Evolutionary conservation across 2,888 invertebrate species (phyloP).

Genomic region (Aproaerema taeniolella): DNA sequence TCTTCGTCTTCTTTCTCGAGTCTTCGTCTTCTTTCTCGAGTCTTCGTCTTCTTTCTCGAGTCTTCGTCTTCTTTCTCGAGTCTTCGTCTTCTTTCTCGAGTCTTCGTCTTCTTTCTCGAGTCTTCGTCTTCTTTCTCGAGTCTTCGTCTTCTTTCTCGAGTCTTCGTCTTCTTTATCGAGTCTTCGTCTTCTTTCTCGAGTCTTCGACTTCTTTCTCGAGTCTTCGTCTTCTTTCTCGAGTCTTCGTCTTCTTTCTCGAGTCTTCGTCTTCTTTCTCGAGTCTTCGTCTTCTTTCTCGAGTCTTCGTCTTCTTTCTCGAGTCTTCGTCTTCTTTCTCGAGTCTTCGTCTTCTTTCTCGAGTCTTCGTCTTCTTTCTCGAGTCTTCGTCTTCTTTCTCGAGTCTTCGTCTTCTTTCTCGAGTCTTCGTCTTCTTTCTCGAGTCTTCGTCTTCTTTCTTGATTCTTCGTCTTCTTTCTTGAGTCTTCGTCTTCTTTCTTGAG

Average conservation of each 20-base stretch:
- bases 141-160: not conserved
- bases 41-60: constrained; percentile 1
- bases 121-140: constrained; percentile 4
- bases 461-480: constrained; percentile 10
- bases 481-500: constrained; percentile 5
- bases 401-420: constrained; percentile 9
- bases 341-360: constrained; percentile 6
- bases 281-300: constrained; percentile 9
- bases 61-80: constrained; percentile 4
- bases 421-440: constrained; percentile 11
- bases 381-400: constrained; percentile 1
- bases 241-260: not conserved
- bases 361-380: constrained; percentile 12
- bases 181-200: not conserved
- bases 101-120: constrained; percentile 6
- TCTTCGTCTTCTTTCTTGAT: constrained; percentile 10
- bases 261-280: constrained; percentile 5
- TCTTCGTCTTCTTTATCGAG: not conserved
- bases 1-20: no score
- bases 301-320: constrained; percentile 9
- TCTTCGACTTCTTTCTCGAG: not conserved
- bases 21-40: not conserved
- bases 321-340: constrained; percentile 9
- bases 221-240: not conserved
- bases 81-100: constrained; percentile 4